These are phyloP conservation scores for Epiblema foenella DNA, from an alignment of 2,888 invertebrate genomes.

Conservation along the genomic window DNA sequence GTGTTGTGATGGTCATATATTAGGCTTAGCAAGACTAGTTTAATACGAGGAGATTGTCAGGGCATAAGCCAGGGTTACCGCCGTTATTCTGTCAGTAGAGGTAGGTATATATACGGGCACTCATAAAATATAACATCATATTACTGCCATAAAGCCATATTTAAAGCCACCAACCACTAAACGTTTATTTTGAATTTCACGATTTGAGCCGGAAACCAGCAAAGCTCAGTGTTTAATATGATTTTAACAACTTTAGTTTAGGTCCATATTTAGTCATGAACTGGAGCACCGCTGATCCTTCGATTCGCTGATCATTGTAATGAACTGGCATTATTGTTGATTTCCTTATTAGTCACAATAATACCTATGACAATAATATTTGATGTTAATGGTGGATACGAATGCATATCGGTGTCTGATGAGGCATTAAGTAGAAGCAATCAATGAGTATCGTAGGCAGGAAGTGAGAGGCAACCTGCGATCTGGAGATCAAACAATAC, in stretches of 20 bases:
- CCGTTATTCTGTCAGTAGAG: conserved; percentile 44
- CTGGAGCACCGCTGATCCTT: conserved; percentile 2
- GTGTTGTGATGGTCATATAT: conserved; percentile 57
- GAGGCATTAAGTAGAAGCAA: conserved; percentile 30
- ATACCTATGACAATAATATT: conserved; percentile 10
- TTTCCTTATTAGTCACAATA: conserved; percentile 6
- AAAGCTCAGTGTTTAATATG: conserved; percentile 24
- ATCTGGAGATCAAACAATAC: conserved; percentile 74
- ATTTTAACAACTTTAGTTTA: neutral
- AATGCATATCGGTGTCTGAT: conserved; percentile 31
- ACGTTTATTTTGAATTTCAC: conserved; percentile 72
- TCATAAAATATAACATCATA: conserved; percentile 49
- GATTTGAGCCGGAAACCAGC: conserved; percentile 49
- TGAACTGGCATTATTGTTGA: conserved; percentile 2
- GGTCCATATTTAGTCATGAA: conserved; percentile 1
- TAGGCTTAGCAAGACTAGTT: conserved; percentile 47
- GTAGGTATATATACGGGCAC: conserved; percentile 47
- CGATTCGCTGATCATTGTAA: neutral
- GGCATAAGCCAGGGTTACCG: conserved; percentile 55
- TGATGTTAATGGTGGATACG: conserved; percentile 3
- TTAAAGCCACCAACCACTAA: conserved; percentile 54
- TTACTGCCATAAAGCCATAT: conserved; percentile 52
- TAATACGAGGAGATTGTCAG: conserved; percentile 60
- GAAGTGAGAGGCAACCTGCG: conserved; percentile 71
- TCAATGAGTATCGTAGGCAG: conserved; percentile 63